These are phyloP conservation scores for Dicerorhinus sumatrensis DNA, from an alignment of 2,113 vertebrate genomes.

Conservation along the genomic window DNA sequence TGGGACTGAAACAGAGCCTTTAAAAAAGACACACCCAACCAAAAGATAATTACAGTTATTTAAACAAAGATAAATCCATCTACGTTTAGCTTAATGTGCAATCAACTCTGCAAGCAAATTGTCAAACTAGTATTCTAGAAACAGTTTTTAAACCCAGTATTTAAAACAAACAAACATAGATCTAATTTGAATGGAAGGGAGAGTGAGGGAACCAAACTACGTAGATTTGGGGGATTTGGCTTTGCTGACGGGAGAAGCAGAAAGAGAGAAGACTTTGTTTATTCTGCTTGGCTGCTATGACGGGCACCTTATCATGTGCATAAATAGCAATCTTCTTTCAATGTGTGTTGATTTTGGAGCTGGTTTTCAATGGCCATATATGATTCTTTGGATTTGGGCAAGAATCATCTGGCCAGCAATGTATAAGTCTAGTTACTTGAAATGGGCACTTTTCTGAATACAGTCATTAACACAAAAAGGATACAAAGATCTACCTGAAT, in stretches of 20 bases:
- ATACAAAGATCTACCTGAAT: neutral
- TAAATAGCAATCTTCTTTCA: neutral
- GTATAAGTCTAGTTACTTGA: neutral
- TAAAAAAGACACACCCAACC: neutral
- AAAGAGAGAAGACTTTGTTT: neutral
- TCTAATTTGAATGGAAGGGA: neutral
- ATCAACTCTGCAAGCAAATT: slow-evolving; percentile 5
- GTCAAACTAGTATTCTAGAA: slow-evolving; percentile 28
- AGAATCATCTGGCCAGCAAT: neutral
- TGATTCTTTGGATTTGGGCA: neutral
- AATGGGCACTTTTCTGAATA: neutral
- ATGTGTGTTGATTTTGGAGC: neutral
- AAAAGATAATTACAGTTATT: slow-evolving; percentile 25
- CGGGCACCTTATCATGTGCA: neutral
- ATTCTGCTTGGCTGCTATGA: neutral
- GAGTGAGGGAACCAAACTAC: neutral
- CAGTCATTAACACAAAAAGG: neutral
- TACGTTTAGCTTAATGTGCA: slow-evolving; percentile 22
- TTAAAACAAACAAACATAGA: neutral
- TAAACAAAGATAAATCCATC: slow-evolving; percentile 44
- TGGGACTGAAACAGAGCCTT: neutral
- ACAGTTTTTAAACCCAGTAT: neutral
- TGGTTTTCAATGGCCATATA: neutral
- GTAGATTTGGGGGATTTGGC: neutral
- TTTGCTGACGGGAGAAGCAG: neutral